Base-by-base conservation (phyloP, 2,888 invertebrate species). In the Penaeus monodon region DNA sequence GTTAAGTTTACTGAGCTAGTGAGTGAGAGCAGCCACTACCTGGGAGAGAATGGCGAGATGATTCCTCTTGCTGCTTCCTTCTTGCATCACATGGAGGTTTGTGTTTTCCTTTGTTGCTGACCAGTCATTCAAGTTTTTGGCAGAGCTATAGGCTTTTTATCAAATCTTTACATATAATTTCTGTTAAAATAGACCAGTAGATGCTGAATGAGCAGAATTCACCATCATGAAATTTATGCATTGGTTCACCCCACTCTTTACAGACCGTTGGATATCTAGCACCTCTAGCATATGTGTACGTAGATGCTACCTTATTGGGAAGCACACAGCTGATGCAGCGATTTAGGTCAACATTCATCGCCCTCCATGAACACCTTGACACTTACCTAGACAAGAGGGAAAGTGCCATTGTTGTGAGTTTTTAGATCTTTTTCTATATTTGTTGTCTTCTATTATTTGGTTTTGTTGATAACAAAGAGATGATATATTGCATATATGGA, bases 301-400 rank as follows among this genome's bases (percentile, higher is more conserved):
- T 98, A 84, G 95, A 97, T 81, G 98, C 96, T 92, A 96, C 96
- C 90, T 95, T 98, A 91, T 94, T 99, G 68, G 98, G 98, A 92
- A 24, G 17, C n/a, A 80, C 89, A 4, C 86, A 86, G 73, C 70
- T 84, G 33, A 89, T 84, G 8, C 89, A 86, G 77, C 78, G 86
- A 81, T 89, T 89, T 73, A 76, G 89, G 12, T 95, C 91, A 95
- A 95, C 87, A 94, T 88, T 88, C 80, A 90, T 90, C 29, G 89
- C 89, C n/a, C 79, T 99, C 90, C 97, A 97, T 91, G 98, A 99
- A 91, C 98, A 98, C 92, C 94, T 98, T 90, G 98, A 99, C 92
- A 98, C 98, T 0, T 98, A 97, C 92, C 95, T 97, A 91, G 98
- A 98, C 92, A 95, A 97, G 88, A 95, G 96, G 91, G 98, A 98